A percentile compares a stretch with the other conserved stretches of the same genome.
Evolutionary conservation across 1,140 invertebrate genomes (phyloP).

Genomic region (Pseudomyrmex flavicornis): DNA sequence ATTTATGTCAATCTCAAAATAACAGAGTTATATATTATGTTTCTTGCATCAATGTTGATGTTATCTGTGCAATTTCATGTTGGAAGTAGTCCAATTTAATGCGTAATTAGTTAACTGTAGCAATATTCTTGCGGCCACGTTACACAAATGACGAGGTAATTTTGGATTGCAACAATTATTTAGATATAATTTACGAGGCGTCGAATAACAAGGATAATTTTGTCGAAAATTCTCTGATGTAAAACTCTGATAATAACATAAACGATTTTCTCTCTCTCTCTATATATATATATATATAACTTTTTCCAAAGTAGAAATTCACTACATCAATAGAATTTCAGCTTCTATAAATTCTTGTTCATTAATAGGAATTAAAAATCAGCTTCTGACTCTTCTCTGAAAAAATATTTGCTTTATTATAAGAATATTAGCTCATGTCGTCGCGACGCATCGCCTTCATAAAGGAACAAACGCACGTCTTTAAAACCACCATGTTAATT

Average conservation of each 20-base stretch:
- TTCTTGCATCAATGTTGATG: slow-evolving; percentile 35
- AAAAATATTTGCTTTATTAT: neutral
- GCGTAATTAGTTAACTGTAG: slow-evolving; percentile 27
- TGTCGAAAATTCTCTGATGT: neutral
- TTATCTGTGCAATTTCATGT: neutral
- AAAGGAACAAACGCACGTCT: neutral
- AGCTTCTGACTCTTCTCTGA: neutral
- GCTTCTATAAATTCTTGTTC: neutral
- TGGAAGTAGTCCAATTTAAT: slow-evolving; percentile 46
- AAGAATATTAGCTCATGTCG: neutral
- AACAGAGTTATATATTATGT: slow-evolving; percentile 32
- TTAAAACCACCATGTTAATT: slow-evolving; percentile 29
- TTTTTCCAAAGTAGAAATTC: too few relatives aligned
- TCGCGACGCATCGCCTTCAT: neutral
- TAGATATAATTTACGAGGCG: neutral
- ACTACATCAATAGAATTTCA: too few relatives aligned
- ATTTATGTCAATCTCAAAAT: slow-evolving; percentile 50
- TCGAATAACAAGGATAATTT: neutral
- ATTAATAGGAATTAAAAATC: neutral
- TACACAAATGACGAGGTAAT: slow-evolving; percentile 10
- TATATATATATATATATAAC: too few relatives aligned
- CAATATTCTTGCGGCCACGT: slow-evolving; percentile 22
- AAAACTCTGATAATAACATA: neutral
- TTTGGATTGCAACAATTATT: slow-evolving; percentile 25
- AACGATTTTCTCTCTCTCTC: neutral